These are phyloP conservation scores for Musca vetustissima DNA, from an alignment of 1,140 invertebrate species.

Conservation along the genomic window DNA sequence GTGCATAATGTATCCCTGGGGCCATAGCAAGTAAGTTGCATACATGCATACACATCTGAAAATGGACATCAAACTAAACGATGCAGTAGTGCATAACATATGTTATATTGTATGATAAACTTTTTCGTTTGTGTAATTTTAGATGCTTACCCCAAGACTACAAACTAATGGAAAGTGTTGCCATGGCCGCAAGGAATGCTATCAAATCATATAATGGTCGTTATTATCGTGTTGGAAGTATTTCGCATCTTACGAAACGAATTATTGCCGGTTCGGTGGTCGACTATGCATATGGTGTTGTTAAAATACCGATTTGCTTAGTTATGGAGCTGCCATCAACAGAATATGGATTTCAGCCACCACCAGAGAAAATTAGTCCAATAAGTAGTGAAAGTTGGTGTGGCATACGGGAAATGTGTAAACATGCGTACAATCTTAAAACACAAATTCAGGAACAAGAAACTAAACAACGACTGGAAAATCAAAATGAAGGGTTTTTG, in stretches of 20 bases:
- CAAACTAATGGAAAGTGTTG: constrained; percentile 48
- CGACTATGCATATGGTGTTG: constrained; percentile 68
- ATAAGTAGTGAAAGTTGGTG: constrained; percentile 61
- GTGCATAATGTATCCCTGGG: constrained; percentile 64
- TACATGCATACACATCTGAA: too few species aligned
- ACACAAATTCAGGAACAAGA: neutral
- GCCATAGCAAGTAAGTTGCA: constrained; percentile 56
- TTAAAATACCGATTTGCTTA: constrained; percentile 68
- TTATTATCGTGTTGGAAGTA: constrained; percentile 54
- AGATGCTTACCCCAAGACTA: constrained; percentile 45
- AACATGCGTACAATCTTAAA: constrained; percentile 31
- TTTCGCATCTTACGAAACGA: constrained; percentile 54
- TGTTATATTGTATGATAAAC: neutral
- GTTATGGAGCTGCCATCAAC: constrained; percentile 70
- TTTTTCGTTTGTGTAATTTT: constrained; percentile 20
- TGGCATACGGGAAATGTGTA: constrained; percentile 54
- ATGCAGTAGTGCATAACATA: neutral
- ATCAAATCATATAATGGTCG: constrained; percentile 59
- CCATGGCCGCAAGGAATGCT: constrained; percentile 54
- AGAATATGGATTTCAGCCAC: constrained; percentile 65
- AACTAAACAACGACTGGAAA: neutral
- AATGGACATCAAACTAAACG: neutral
- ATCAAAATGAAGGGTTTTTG: neutral
- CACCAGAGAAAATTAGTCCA: constrained; percentile 62
- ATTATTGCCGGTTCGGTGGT: constrained; percentile 68